A percentile compares a stretch with the other conserved stretches of the same genome.
Conservation (phyloP, 2,888 invertebrate species). For the Andrena dorsata region DNA sequence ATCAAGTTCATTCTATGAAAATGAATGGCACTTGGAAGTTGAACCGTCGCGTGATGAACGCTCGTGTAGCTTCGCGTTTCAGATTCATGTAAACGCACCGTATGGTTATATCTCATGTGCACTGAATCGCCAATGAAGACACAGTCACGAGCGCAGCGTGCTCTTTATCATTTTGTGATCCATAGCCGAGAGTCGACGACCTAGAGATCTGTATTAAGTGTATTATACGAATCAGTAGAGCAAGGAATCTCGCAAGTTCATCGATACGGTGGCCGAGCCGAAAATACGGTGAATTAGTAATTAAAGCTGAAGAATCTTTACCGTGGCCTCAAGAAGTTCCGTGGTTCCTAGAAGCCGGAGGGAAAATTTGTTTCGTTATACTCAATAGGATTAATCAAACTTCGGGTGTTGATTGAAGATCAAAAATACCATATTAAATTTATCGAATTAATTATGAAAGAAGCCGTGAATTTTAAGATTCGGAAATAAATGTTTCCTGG, state of each 20-base stretch:
- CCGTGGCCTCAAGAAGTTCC: background rate
- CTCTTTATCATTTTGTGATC: slow-evolving; percentile 32
- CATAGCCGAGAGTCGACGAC: slow-evolving; percentile 1
- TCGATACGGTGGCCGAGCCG: background rate
- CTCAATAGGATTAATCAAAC: slow-evolving; percentile 4
- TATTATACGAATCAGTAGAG: slow-evolving; percentile 27
- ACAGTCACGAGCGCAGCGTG: slow-evolving; percentile 11
- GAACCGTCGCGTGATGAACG: slow-evolving; percentile 44
- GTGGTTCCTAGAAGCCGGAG: slow-evolving; percentile 34
- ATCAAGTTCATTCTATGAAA: background rate
- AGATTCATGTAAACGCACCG: slow-evolving; percentile 51
- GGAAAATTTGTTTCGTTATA: background rate
- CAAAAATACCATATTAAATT: background rate
- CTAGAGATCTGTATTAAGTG: slow-evolving; percentile 8
- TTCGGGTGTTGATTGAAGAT: background rate
- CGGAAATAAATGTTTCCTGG: slow-evolving; percentile 19
- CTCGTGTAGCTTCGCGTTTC: slow-evolving; percentile 45
- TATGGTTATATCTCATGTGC: slow-evolving; percentile 31
- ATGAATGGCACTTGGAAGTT: slow-evolving; percentile 28
- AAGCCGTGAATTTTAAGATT: background rate
- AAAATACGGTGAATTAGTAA: background rate
- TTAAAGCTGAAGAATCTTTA: slow-evolving; percentile 34
- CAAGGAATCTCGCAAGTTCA: slow-evolving; percentile 22
- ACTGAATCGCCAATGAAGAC: slow-evolving; percentile 20
- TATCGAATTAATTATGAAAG: background rate